Evolutionary conservation across 2,113 vertebrate genomes (phyloP).

Genomic region (Prunella himalayana): DNA sequence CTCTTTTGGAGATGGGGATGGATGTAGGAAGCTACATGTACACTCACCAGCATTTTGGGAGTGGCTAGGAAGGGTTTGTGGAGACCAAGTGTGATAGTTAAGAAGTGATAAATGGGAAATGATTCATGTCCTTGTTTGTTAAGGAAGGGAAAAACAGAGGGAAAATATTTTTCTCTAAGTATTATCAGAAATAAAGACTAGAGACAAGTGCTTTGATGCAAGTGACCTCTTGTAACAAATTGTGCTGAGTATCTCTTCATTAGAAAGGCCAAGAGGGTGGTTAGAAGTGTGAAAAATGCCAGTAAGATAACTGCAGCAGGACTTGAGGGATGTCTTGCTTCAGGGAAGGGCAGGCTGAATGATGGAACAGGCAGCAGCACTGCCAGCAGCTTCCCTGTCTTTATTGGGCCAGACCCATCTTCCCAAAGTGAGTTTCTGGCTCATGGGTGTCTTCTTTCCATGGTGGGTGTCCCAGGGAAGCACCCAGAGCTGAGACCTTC

Average conservation of each 20-base stretch:
- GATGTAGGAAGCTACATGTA: not conserved
- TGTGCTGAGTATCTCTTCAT: not conserved
- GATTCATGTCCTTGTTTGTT: not conserved
- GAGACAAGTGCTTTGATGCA: not conserved
- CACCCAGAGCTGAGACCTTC: not conserved
- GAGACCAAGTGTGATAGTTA: not conserved
- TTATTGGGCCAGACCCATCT: not conserved
- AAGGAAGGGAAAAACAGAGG: not conserved
- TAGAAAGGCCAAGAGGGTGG: not conserved
- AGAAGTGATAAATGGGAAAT: not conserved
- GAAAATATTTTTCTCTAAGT: not conserved
- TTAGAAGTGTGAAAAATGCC: not conserved
- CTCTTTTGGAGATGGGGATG: not conserved
- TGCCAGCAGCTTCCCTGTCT: not conserved
- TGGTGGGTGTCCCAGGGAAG: not conserved
- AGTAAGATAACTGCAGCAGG: not conserved
- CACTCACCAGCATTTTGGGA: not conserved
- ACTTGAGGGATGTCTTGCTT: not conserved
- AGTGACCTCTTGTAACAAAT: not conserved
- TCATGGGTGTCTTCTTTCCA: not conserved
- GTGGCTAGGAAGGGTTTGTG: not conserved
- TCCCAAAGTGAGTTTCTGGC: not conserved
- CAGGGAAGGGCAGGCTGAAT: not conserved
- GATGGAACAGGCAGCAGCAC: not conserved
- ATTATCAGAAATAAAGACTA: not conserved